These are phyloP conservation scores for Platanista minor DNA, from an alignment of 2,113 vertebrate genomes.

Conservation along the genomic window DNA sequence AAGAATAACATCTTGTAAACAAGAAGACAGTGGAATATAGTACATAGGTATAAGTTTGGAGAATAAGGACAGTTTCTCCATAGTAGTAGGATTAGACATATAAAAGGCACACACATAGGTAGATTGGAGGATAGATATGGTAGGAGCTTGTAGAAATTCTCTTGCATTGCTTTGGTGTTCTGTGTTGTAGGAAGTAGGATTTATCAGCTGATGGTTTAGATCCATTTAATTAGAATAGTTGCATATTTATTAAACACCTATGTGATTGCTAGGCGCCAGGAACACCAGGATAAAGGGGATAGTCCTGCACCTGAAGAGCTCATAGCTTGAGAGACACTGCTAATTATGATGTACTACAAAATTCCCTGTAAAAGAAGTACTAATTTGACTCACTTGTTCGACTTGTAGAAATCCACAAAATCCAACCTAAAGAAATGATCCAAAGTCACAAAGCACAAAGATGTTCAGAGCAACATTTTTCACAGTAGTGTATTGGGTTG, in stretches of 20 bases:
- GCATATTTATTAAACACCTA: background rate
- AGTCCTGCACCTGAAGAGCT: background rate
- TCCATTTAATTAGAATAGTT: background rate
- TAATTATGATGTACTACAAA: too few relatives aligned
- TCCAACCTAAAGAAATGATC: background rate
- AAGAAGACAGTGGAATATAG: background rate
- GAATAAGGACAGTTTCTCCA: background rate
- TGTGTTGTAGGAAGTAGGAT: background rate
- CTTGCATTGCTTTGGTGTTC: background rate
- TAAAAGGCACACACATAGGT: background rate
- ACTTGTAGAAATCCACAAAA: background rate
- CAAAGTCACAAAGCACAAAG: background rate
- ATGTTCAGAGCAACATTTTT: background rate
- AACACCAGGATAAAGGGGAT: background rate
- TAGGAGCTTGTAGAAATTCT: background rate
- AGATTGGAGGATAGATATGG: background rate
- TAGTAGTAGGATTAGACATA: background rate
- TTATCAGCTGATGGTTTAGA: background rate
- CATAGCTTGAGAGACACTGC: background rate
- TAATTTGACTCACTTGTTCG: constrained; percentile 5
- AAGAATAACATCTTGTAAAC: background rate
- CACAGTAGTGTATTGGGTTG: background rate
- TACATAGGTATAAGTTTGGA: background rate
- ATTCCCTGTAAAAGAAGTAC: background rate
- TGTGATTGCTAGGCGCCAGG: background rate